phyloP scores from a whole-genome alignment of 2,888 invertebrate genomes.

The Oscheius myriophilus region DNA sequence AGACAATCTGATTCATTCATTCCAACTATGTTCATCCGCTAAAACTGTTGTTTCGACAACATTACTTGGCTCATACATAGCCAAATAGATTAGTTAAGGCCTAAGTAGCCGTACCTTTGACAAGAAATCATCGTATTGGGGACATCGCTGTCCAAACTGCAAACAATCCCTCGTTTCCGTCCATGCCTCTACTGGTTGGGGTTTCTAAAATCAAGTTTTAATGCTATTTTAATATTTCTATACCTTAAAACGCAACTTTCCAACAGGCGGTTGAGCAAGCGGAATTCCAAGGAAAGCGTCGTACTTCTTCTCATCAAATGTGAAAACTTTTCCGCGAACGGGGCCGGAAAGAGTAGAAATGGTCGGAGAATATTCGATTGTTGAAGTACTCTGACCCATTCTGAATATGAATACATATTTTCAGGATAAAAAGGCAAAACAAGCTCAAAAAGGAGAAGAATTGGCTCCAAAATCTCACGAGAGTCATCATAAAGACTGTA shows the following conservation, averaged over 20 bases:
- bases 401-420: no score
- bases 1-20: slow-evolving; percentile 53
- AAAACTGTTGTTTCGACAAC: background rate
- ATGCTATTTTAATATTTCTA: background rate
- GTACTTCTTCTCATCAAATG: slow-evolving; percentile 28
- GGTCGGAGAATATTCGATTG: slow-evolving; percentile 19
- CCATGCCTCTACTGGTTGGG: slow-evolving; percentile 46
- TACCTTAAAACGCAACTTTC: slow-evolving; percentile 42
- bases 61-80: background rate
- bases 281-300: slow-evolving; percentile 50
- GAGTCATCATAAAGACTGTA: no score
- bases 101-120: slow-evolving; percentile 32
- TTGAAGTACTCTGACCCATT: background rate
- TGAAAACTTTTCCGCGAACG: slow-evolving; percentile 33
- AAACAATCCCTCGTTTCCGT: slow-evolving; percentile 46
- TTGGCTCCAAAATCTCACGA: no score
- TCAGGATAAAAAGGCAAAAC: no score
- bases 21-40: slow-evolving; percentile 44
- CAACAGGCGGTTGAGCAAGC: slow-evolving; percentile 48
- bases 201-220: slow-evolving; percentile 44
- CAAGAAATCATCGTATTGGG: slow-evolving; percentile 48
- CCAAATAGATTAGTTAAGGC: background rate
- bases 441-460: no score
- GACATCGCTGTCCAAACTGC: slow-evolving; percentile 57
- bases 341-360: slow-evolving; percentile 20